Conservation (phyloP, 2,797 vertebrate species). For the Macroramphosus scolopax region DNA sequence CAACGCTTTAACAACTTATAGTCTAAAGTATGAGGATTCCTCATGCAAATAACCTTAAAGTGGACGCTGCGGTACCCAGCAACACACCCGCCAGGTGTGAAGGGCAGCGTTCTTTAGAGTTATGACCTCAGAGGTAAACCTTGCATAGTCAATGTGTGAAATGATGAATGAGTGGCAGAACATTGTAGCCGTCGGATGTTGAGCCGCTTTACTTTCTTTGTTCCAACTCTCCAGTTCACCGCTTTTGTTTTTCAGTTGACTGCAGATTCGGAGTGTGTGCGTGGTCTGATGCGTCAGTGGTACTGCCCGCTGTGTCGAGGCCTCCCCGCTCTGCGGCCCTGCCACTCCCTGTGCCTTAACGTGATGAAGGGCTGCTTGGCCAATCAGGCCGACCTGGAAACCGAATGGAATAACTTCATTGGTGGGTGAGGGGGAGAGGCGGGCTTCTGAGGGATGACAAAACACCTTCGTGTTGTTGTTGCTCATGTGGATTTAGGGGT, state of each 20-base stretch:
- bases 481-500: background rate
- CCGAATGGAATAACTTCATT: constrained; percentile 87
- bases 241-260: constrained; percentile 61
- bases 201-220: background rate
- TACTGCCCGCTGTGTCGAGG: constrained; percentile 88
- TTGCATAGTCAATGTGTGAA: too few relatives aligned
- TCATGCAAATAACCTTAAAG: too few relatives aligned
- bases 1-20: too few relatives aligned
- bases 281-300: constrained; percentile 87
- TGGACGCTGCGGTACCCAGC: too few relatives aligned
- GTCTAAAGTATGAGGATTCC: too few relatives aligned
- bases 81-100: too few relatives aligned
- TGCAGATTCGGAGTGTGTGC: constrained; percentile 75
- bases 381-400: constrained; percentile 83
- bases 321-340: constrained; percentile 80
- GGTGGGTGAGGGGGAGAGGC: constrained; percentile 71
- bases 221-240: background rate
- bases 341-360: constrained; percentile 86
- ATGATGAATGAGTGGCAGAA: too few relatives aligned
- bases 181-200: background rate
- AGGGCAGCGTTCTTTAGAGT: too few relatives aligned
- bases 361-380: constrained; percentile 90
- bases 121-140: too few relatives aligned
- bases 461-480: constrained; percentile 3
- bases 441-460: background rate